Percentiles rank a stretch among this genome's conserved stretches.
Evolutionary conservation across 2,113 vertebrate genomes (phyloP).

Genomic region (Nyctereutes procyonoides): DNA sequence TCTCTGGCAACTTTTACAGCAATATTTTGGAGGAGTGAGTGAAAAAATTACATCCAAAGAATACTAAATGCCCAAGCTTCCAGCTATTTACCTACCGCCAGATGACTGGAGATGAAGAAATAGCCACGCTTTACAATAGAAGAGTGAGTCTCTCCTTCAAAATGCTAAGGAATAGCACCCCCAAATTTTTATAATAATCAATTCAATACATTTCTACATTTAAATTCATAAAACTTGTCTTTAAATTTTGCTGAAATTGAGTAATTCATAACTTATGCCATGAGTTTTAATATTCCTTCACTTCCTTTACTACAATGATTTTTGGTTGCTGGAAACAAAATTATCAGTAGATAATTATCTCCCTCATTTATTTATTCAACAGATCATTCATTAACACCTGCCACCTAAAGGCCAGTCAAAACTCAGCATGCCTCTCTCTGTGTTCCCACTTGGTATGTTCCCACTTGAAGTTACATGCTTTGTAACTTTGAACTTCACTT

Average conservation of each 20-base stretch:
- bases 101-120: neutral
- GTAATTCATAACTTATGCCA: constrained; percentile 54
- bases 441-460: neutral
- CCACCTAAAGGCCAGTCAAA: neutral
- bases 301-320: constrained; percentile 58
- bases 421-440: neutral
- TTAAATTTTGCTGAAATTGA: constrained; percentile 8
- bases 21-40: neutral
- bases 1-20: neutral
- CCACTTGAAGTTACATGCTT: neutral
- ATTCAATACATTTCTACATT: neutral
- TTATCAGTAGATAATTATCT: neutral
- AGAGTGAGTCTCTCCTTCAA: neutral
- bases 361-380: neutral
- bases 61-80: neutral
- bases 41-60: neutral
- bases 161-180: neutral
- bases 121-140: neutral
- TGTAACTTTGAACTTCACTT: neutral
- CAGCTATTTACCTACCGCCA: neutral
- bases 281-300: constrained; percentile 57
- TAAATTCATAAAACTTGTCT: neutral
- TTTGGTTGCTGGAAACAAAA: constrained; percentile 43
- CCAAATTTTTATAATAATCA: neutral
- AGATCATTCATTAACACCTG: neutral